Evolutionary conservation across 2,113 vertebrate genomes (phyloP).

Genomic region (Paraplagusia blochii): DNA sequence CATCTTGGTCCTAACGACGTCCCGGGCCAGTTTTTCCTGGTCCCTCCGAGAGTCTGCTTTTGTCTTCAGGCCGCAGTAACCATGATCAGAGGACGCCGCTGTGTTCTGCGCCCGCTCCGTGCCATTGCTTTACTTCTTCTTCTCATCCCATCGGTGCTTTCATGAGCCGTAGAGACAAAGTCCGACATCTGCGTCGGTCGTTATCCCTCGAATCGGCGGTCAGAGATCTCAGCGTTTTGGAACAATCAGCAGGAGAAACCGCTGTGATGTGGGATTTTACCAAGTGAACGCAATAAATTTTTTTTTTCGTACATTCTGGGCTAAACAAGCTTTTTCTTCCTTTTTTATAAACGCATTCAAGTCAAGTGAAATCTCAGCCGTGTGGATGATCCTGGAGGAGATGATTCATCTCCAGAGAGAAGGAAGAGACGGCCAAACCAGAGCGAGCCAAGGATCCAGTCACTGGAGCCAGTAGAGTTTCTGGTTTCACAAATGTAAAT

Average conservation of each 20-base stretch:
- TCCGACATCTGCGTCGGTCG: conserved; percentile 49
- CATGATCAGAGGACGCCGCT: conserved; percentile 20
- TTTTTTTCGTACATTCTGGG: conserved; percentile 9
- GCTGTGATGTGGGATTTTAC: conserved; percentile 26
- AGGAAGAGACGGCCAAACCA: background rate
- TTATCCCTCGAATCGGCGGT: conserved; percentile 34
- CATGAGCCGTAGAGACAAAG: conserved; percentile 40
- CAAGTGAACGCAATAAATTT: conserved; percentile 15
- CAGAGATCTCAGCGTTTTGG: conserved; percentile 20
- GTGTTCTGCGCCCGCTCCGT: conserved; percentile 11
- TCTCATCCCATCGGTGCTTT: conserved; percentile 22
- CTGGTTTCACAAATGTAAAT: conserved; percentile 1
- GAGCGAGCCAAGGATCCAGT: conserved; percentile 2
- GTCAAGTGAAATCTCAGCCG: conserved; percentile 24
- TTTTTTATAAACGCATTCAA: conserved; percentile 8
- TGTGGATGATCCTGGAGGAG: conserved; percentile 28
- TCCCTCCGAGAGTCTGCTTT: conserved; percentile 26
- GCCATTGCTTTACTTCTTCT: conserved; percentile 22
- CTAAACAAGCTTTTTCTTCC: conserved; percentile 1
- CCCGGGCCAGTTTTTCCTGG: conserved; percentile 4
- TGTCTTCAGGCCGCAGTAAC: conserved; percentile 28
- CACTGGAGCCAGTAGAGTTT: conserved; percentile 16
- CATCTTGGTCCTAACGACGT: conserved; percentile 14
- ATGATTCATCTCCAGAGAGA: conserved; percentile 10
- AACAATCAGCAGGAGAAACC: conserved; percentile 1